Evolutionary conservation across 2,797 vertebrate species (phyloP).

Genomic region (Simalia tracyae): DNA sequence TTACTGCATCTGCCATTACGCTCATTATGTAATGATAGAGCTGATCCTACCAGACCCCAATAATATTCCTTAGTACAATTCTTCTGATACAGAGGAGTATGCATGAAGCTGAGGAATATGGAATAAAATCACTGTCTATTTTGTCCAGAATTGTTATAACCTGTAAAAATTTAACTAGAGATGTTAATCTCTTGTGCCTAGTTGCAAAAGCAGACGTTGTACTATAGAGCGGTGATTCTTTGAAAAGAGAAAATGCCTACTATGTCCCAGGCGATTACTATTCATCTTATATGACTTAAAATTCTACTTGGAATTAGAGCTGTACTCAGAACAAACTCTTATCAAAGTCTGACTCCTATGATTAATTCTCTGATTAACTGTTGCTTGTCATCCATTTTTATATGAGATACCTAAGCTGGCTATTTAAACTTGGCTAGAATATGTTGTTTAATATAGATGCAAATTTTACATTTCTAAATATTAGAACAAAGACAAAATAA

Average conservation of each 20-base stretch:
- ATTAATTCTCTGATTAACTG: neutral
- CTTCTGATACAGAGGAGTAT: too few relatives aligned
- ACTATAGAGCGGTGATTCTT: neutral
- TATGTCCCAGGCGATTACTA: neutral
- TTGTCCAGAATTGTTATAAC: neutral
- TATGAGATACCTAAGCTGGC: neutral
- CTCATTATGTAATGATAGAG: too few relatives aligned
- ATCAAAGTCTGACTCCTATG: neutral
- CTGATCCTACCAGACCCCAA: too few relatives aligned
- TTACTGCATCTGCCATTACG: too few relatives aligned
- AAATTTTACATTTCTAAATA: neutral
- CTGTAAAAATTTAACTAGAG: neutral
- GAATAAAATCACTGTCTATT: neutral
- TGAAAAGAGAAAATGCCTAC: neutral
- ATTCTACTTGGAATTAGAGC: neutral
- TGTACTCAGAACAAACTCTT: neutral
- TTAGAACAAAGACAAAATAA: neutral
- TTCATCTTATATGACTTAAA: neutral
- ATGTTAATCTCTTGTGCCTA: neutral
- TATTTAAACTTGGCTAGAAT: neutral
- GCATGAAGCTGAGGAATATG: too few relatives aligned
- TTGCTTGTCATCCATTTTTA: neutral
- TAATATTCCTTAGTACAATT: too few relatives aligned
- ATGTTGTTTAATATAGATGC: neutral
- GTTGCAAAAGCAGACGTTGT: neutral